Conservation (phyloP, 1,140 invertebrate genomes). For the Oryctes rhinoceros region DNA sequence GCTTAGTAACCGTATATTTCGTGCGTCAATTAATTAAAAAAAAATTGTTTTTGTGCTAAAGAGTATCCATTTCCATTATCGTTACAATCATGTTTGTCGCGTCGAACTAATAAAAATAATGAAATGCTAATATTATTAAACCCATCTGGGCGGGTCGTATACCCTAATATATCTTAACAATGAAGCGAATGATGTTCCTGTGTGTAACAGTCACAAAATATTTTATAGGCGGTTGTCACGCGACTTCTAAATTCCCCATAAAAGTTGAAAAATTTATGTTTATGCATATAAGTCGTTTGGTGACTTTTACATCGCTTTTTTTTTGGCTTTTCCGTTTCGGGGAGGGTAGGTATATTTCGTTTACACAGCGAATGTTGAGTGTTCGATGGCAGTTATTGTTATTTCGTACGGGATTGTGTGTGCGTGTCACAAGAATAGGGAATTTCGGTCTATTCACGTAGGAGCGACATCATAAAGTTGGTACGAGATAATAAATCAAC, state of each 20-base stretch:
- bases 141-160: constrained; percentile 12
- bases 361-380: neutral
- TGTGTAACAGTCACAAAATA: constrained; percentile 22
- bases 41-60: no score
- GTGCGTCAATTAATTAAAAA: no score
- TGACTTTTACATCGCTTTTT: neutral
- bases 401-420: neutral
- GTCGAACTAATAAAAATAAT: constrained; percentile 12
- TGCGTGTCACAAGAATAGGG: neutral
- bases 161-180: neutral
- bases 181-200: constrained; percentile 14
- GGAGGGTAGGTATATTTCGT: neutral
- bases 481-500: constrained; percentile 3
- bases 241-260: constrained; percentile 9
- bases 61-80: no score
- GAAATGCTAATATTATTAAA: constrained; percentile 20
- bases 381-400: constrained; percentile 12
- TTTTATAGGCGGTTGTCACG: constrained; percentile 3
- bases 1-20: no score
- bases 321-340: neutral
- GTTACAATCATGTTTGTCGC: neutral
- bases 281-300: constrained; percentile 18
- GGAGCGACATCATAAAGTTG: neutral
- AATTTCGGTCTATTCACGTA: neutral
- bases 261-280: constrained; percentile 19